Percentiles rank a stretch among this genome's conserved stretches.
Conservation (phyloP, 2,797 vertebrate species). For the Epinephelus awoara region DNA sequence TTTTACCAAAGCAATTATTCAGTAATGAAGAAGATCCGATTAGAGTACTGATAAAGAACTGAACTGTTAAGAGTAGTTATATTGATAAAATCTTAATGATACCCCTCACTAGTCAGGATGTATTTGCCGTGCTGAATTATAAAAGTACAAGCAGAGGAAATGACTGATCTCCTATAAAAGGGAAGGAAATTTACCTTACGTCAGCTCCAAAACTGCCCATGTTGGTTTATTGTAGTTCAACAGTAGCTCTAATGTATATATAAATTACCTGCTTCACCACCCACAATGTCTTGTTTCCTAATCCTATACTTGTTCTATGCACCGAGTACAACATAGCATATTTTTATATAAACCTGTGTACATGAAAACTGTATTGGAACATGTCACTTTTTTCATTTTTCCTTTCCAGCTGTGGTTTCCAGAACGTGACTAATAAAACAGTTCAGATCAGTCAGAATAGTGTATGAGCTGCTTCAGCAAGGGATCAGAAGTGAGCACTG, state of each 20-base stretch:
- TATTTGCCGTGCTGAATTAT: neutral
- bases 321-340: neutral
- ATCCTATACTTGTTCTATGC: neutral
- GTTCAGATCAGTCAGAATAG: slow-evolving; percentile 59
- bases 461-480: slow-evolving; percentile 53
- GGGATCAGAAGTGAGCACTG: slow-evolving; percentile 39
- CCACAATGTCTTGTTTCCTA: neutral
- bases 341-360: neutral
- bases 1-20: too few species aligned
- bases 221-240: neutral
- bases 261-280: neutral
- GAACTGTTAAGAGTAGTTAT: too few species aligned
- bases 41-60: too few species aligned
- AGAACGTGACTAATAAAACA: slow-evolving; percentile 35
- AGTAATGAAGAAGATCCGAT: too few species aligned
- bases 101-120: neutral
- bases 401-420: slow-evolving; percentile 37
- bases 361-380: neutral
- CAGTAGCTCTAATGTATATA: neutral
- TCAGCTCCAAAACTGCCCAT: too few species aligned
- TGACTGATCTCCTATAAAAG: neutral
- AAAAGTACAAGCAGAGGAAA: neutral
- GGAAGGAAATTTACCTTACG: neutral
- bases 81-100: too few species aligned
- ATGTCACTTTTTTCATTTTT: neutral